Conservation (phyloP, 2,113 vertebrate species). For the Tringa solitaria region DNA sequence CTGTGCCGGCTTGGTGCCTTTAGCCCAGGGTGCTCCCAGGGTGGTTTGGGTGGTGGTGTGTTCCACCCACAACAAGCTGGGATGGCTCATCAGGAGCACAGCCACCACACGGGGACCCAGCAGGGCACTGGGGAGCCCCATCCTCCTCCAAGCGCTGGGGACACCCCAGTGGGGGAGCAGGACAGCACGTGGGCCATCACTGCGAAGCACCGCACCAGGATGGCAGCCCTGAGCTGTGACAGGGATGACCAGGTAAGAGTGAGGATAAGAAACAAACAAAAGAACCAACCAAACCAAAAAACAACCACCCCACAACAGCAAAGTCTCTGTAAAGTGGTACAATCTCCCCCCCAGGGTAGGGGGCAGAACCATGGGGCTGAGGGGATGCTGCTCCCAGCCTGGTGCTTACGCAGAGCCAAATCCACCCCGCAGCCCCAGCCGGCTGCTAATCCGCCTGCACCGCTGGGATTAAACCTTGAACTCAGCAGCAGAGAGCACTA, state of each 20-base stretch:
- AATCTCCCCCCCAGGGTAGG: fast-evolving
- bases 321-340: background rate
- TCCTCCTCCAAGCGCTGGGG: fast-evolving
- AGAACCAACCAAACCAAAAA: background rate
- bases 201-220: fast-evolving
- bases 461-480: constrained; percentile 49
- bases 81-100: fast-evolving
- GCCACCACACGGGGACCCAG: fast-evolving
- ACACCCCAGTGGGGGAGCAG: fast-evolving
- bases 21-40: background rate
- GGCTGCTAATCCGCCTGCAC: constrained; percentile 23
- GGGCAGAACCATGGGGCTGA: background rate
- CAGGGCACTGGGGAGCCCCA: fast-evolving
- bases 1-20: fast-evolving
- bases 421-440: background rate
- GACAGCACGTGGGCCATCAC: fast-evolving
- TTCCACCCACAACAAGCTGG: background rate
- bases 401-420: constrained; percentile 28
- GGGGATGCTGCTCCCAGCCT: background rate
- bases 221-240: background rate
- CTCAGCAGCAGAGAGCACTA: background rate
- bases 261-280: background rate
- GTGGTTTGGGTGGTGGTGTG: too few relatives aligned
- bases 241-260: fast-evolving
- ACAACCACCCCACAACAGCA: fast-evolving